Evolutionary conservation across 2,888 invertebrate species (phyloP).

Genomic region (Melipona beecheii): DNA sequence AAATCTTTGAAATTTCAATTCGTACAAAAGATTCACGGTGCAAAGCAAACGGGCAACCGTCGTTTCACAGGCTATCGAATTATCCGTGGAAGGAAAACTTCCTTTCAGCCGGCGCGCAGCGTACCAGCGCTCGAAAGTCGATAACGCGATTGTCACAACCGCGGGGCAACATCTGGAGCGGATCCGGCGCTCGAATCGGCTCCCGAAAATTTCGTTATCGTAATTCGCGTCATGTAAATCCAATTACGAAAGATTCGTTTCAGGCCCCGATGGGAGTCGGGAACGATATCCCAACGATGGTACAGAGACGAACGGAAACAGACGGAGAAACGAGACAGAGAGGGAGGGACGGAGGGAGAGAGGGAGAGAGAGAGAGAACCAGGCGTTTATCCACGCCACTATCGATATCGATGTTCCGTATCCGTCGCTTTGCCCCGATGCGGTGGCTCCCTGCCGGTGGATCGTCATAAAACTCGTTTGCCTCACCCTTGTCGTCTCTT

Average conservation of each 20-base stretch:
- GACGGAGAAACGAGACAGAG: not conserved
- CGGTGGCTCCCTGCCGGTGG: conserved; percentile 26
- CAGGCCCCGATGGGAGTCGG: conserved; percentile 52
- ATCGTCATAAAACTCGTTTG: conserved; percentile 70
- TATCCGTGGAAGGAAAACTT: conserved; percentile 43
- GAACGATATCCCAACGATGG: conserved; percentile 52
- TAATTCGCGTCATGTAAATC: conserved; percentile 72
- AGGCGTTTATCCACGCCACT: conserved; percentile 45
- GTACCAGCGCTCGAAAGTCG: conserved; percentile 38
- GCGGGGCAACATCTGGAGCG: conserved; percentile 49
- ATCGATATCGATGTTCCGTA: conserved; percentile 52
- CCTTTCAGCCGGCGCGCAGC: conserved; percentile 4
- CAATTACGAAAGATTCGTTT: conserved; percentile 70
- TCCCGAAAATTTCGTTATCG: conserved; percentile 64
- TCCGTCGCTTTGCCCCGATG: conserved; percentile 28
- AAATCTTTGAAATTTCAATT: not conserved
- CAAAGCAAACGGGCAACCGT: not conserved
- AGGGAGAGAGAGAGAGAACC: conserved; percentile 11
- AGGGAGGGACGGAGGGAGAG: not conserved
- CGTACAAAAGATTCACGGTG: not conserved
- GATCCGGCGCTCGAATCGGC: conserved; percentile 38
- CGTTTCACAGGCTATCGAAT: conserved; percentile 23
- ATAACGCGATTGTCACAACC: conserved; percentile 55
- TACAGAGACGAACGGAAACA: not conserved
- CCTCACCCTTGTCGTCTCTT: conserved; percentile 54